Evolutionary conservation across 2,888 invertebrate genomes (phyloP).

Genomic region (Microchrysa polita): DNA sequence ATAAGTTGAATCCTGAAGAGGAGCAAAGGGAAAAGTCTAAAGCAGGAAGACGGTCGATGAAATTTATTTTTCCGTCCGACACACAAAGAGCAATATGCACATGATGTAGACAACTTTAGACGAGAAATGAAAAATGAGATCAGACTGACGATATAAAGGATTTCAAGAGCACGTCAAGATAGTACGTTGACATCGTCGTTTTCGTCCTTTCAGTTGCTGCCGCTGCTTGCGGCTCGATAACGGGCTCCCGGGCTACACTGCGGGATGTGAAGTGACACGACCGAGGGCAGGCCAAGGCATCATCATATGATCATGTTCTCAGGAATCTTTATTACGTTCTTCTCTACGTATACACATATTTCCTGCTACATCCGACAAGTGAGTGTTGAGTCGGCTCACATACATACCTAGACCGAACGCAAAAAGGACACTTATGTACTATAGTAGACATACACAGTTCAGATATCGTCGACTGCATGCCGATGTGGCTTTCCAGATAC

Average conservation of each 20-base stretch:
- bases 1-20: too few relatives aligned
- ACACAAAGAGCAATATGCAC: conserved; percentile 41
- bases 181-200: too few relatives aligned
- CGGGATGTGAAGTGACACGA: too few relatives aligned
- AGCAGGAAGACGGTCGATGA: conserved; percentile 32
- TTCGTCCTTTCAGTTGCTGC: too few relatives aligned
- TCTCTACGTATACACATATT: too few relatives aligned
- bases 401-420: not conserved
- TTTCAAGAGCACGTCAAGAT: conserved; percentile 41
- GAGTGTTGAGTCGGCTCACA: conserved; percentile 14
- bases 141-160: conserved; percentile 42
- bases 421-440: not conserved
- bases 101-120: conserved; percentile 38
- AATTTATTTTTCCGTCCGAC: conserved; percentile 39
- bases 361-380: conserved; percentile 22
- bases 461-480: too few relatives aligned
- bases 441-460: not conserved
- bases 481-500: not conserved
- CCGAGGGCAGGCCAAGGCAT: conserved; percentile 21
- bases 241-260: not conserved
- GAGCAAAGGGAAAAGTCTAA: not conserved
- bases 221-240: not conserved
- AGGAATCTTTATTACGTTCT: conserved; percentile 8
- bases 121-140: conserved; percentile 40
- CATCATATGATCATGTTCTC: conserved; percentile 38